Percentiles rank a stretch among this genome's conserved stretches.
Conservation (phyloP, 2,888 invertebrate species). For the Cephonodes hylas region DNA sequence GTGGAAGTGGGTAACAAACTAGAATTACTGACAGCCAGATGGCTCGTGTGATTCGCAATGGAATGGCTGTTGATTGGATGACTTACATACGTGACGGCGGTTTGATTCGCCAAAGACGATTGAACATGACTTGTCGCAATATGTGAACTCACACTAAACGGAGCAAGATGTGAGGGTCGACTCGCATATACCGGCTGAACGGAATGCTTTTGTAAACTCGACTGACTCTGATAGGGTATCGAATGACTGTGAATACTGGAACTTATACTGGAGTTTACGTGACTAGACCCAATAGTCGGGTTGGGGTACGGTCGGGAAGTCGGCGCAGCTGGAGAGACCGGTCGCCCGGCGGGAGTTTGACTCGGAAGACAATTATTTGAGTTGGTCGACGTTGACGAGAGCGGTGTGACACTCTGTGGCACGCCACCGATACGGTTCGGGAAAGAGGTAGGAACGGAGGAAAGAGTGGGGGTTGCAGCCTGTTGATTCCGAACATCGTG, state of each 20-base stretch:
- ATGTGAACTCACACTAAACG: constrained; percentile 67
- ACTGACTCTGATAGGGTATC: constrained; percentile 70
- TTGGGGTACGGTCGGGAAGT: constrained; percentile 65
- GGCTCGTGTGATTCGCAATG: constrained; percentile 60
- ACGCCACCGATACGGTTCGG: constrained; percentile 58
- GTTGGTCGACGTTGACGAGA: constrained; percentile 53
- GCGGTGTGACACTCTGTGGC: constrained; percentile 52
- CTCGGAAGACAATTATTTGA: constrained; percentile 72
- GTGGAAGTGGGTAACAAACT: constrained; percentile 51
- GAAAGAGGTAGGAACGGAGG: constrained; percentile 70
- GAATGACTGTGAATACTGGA: constrained; percentile 71
- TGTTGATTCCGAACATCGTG: constrained; percentile 59
- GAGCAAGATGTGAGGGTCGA: constrained; percentile 68
- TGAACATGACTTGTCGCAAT: constrained; percentile 80
- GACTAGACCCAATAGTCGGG: constrained; percentile 77
- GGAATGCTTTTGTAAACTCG: constrained; percentile 78
- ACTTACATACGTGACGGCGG: constrained; percentile 62
- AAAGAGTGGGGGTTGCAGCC: constrained; percentile 42
- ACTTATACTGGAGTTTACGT: constrained; percentile 73
- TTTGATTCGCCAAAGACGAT: constrained; percentile 64
- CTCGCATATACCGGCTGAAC: constrained; percentile 64
- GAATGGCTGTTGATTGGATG: constrained; percentile 67
- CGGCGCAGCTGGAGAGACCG: constrained; percentile 60
- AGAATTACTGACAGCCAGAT: constrained; percentile 52
- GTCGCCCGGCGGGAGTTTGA: constrained; percentile 61